Base-by-base conservation (phyloP, 2,113 vertebrate species). In the Psittacus erithacus region DNA sequence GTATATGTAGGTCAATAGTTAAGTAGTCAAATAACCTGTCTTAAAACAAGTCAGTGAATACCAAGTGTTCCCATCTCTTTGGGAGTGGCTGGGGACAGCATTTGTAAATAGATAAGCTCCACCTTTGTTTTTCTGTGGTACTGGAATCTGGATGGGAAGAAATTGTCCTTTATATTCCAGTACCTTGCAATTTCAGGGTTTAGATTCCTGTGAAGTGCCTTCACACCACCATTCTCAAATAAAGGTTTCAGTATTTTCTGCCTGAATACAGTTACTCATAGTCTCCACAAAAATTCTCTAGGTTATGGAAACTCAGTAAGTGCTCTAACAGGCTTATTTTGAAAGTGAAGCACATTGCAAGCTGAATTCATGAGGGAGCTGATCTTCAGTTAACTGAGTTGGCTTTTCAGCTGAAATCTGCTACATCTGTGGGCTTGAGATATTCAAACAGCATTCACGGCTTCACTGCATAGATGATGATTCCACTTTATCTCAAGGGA, bases 101-200 rank as follows among this genome's bases (percentile, higher is more conserved):
- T 64, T 49, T 78, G 8, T 94, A 92, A 88, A 60, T 67, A 82
- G 75, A 50, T 91, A 87, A 84, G 82, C 88, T 53, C 65, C 62
- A 49, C 82, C 90, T 92, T 93, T 94, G 73, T 93, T 96, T 90
- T 88, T 60, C 46, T 84, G 17, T 73, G 65, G n/a, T 92, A 47
- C 20, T 89, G 57, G 84, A 80, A 75, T 76, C 49, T 77, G 41
- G 23, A 77, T 27, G 17, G 71, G 47, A 81, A 87, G 46, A 79
- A 85, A 64, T 46, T 46, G 16, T 82, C 35, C 11, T n/a, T 90
- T 96, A 95, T 63, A 85, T 88, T 95, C n/a, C 65, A 87, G 43
- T 78, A 83, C 87, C 50, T 76, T 91, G 63, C 69, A 95, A 67
- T 96, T 95, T 92, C 46, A 69, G 55, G 33, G 41, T 88, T 95